Evolutionary conservation across 2,113 vertebrate species (phyloP).

Genomic region (Chaenocephalus aceratus): DNA sequence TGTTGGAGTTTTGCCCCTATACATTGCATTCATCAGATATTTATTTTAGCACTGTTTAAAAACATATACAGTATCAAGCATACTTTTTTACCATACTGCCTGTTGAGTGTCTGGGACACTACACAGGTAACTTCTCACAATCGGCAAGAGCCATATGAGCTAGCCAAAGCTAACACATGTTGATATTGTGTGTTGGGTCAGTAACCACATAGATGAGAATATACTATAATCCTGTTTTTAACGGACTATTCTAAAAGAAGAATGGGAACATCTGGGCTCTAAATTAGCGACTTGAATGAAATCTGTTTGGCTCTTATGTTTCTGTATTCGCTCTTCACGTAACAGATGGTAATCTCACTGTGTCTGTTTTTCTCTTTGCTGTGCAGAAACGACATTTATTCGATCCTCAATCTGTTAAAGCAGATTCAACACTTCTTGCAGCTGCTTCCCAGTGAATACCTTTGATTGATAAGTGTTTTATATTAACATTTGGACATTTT

Average conservation of each 20-base stretch:
- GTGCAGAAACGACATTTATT: too few relatives aligned
- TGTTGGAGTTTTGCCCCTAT: not conserved
- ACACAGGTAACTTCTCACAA: not conserved
- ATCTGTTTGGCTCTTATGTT: conserved; percentile 23
- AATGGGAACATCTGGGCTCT: conserved; percentile 29
- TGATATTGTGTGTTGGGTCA: not conserved
- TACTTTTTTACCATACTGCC: not conserved
- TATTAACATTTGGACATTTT: too few relatives aligned
- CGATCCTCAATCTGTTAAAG: too few relatives aligned
- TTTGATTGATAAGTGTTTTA: too few relatives aligned
- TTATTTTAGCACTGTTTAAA: not conserved
- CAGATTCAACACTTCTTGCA: too few relatives aligned
- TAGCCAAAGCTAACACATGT: too few relatives aligned
- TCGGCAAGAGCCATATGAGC: not conserved
- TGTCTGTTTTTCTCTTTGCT: conserved; percentile 9
- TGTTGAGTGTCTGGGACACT: not conserved
- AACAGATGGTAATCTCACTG: conserved; percentile 38
- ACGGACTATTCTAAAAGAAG: not conserved
- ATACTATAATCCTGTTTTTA: conserved; percentile 6
- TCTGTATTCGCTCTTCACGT: conserved; percentile 26
- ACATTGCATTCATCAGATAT: not conserved
- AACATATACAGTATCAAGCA: not conserved
- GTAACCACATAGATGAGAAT: conserved; percentile 15
- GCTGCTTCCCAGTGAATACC: too few relatives aligned
- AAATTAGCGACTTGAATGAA: conserved; percentile 27